Evolutionary conservation across 2,888 invertebrate species (phyloP), one percentile per base, ranked within the genome.

Genomic region (Prosopocoilus inquinatus): DNA sequence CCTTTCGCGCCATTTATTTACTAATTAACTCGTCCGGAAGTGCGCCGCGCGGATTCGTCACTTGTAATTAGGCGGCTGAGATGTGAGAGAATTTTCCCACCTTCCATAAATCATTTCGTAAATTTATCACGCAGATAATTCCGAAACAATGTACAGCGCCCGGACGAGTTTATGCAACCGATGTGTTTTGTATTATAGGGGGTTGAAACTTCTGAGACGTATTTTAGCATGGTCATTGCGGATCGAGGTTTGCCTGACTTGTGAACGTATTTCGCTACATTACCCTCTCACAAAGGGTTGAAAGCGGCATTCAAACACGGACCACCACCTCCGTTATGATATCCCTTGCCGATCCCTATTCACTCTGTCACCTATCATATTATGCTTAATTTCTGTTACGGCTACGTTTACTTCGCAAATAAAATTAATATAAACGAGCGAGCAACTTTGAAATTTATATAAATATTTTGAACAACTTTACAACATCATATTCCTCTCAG

Each of bases 201-300:
- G 20, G 41, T 41, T 11, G 41, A 41, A 41, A 41, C 41, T 41
- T 41, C 41, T 41, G 15, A 41, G 41, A 41, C 41, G 44, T 46
- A 50, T 50, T 50, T 55, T 35, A 41, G 28, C 50, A 38, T 47
- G 47, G 53, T 57, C 52, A 45, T 53, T 57, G 49, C 46, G 53
- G 48, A 53, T 44, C 34, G 54, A 47, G 49, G 54, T 46, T 63
- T 62, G 59, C 60, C 59, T 58, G 65, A 66, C 65, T 67, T 67
- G 66, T 65, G 64, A 66, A 65, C 67, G 64, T 66, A 69, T 67
- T 64, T 65, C 69, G 70, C 61, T 70, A 69, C 71, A 70, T 71
- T 71, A 70, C 68, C 66, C 62, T 58, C 58, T 63, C 62, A 71
- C 71, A 71, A 71, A 68, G 67, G 65, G 55, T 59, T 61, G 65